Percentiles rank a stretch among this genome's conserved stretches.
phyloP scores from a whole-genome alignment of 2,797 vertebrate species.

The Naso thynnoides region DNA sequence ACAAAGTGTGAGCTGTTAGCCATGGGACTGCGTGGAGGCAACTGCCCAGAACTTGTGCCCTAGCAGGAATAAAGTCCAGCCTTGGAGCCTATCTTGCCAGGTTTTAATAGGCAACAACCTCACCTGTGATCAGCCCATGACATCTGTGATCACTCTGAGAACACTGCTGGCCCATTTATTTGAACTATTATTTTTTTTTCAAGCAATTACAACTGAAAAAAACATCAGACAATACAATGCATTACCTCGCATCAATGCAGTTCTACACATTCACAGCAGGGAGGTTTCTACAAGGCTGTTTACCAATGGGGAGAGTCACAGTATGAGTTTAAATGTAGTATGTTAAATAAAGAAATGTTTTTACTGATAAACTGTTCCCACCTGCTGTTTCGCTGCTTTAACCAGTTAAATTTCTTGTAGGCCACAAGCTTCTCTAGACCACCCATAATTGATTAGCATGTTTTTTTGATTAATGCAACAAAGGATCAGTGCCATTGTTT shows the following conservation, averaged over 20 bases:
- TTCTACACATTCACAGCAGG: background rate
- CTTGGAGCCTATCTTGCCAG: constrained; percentile 16
- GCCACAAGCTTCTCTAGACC: background rate
- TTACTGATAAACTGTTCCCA: constrained; percentile 1
- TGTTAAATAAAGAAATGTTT: background rate
- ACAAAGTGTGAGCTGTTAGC: constrained; percentile 56
- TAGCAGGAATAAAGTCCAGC: background rate
- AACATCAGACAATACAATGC: background rate
- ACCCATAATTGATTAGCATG: background rate
- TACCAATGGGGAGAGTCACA: background rate
- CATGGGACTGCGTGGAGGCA: constrained; percentile 28
- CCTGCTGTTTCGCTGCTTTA: background rate
- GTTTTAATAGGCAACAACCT: background rate
- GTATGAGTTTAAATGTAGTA: background rate
- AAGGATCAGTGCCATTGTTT: constrained; percentile 1
- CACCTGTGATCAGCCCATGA: constrained; percentile 5
- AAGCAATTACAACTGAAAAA: background rate
- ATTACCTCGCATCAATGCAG: background rate
- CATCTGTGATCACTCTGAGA: background rate
- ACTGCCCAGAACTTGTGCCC: constrained; percentile 23
- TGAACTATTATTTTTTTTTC: background rate
- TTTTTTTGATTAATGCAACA: background rate
- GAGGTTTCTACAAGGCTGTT: background rate
- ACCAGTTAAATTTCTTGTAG: background rate
- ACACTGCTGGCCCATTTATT: background rate